Conservation (phyloP, 2,888 invertebrate species). For the Exocentrus adspersus region DNA sequence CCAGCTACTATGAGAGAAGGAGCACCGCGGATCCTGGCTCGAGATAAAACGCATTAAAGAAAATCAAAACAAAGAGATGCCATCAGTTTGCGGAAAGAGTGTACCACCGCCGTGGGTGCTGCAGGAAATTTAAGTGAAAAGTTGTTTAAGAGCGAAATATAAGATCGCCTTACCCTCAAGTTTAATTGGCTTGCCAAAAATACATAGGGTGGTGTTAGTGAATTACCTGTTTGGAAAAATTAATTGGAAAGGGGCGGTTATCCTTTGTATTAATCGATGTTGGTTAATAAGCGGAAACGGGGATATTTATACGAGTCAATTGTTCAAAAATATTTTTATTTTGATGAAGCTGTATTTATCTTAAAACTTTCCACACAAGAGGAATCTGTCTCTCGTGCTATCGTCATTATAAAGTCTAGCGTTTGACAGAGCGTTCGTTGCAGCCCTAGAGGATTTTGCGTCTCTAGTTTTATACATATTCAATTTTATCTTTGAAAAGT, state of each 20-base stretch:
- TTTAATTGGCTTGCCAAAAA: conserved; percentile 44
- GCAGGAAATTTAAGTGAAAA: conserved; percentile 61
- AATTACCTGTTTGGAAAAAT: conserved; percentile 10
- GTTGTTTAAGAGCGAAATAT: conserved; percentile 52
- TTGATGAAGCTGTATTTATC: conserved; percentile 34
- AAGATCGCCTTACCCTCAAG: conserved; percentile 38
- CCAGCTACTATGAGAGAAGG: conserved; percentile 15
- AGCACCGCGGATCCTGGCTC: background rate
- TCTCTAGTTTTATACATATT: conserved; percentile 62
- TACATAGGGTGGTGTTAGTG: conserved; percentile 29
- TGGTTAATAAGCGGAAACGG: too few relatives aligned
- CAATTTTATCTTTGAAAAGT: conserved; percentile 60
- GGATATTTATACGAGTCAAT: too few relatives aligned
- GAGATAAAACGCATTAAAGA: conserved; percentile 43
- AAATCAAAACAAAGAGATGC: conserved; percentile 60
- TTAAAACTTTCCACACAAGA: conserved; percentile 32
- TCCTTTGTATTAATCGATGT: too few relatives aligned
- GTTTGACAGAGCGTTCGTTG: conserved; percentile 36
- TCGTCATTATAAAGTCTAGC: conserved; percentile 28
- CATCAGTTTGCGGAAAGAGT: conserved; percentile 56
- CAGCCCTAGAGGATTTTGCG: conserved; percentile 54
- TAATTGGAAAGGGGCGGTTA: background rate
- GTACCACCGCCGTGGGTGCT: conserved; percentile 51
- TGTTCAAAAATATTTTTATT: too few relatives aligned
- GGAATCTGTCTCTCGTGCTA: conserved; percentile 35